These are phyloP conservation scores for Anoncus sp. DNA, from an alignment of 2,888 invertebrate genomes.

Conservation along the genomic window DNA sequence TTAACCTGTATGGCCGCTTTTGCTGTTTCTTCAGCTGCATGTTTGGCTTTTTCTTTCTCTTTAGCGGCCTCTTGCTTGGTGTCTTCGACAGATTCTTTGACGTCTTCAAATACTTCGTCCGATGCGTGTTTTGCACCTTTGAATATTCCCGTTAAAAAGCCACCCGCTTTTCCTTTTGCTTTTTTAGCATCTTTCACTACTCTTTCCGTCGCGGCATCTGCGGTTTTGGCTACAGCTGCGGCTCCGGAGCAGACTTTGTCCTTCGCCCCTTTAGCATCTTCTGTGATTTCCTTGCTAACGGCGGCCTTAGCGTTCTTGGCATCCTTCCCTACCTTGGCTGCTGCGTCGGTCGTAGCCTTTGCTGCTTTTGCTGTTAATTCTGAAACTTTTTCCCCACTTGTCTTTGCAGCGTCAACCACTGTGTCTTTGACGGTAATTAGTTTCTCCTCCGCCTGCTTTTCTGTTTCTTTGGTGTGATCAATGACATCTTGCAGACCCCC, in stretches of 20 bases:
- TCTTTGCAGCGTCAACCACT: slow-evolving; percentile 71
- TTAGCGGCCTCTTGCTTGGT: slow-evolving; percentile 45
- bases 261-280: slow-evolving; percentile 51
- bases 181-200: slow-evolving; percentile 65
- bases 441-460: slow-evolving; percentile 42
- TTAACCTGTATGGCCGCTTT: slow-evolving; percentile 40
- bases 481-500: slow-evolving; percentile 48
- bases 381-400: slow-evolving; percentile 71
- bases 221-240: slow-evolving; percentile 53
- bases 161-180: slow-evolving; percentile 68
- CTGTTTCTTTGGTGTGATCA: slow-evolving; percentile 37
- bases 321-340: slow-evolving; percentile 48
- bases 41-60: slow-evolving; percentile 57
- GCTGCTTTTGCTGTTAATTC: slow-evolving; percentile 49
- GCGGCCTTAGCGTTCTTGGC: slow-evolving; percentile 61
- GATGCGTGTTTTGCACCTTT: slow-evolving; percentile 67
- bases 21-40: slow-evolving; percentile 30
- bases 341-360: slow-evolving; percentile 72
- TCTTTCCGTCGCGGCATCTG: slow-evolving; percentile 58
- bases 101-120: slow-evolving; percentile 67
- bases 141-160: slow-evolving; percentile 71
- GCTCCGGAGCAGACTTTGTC: slow-evolving; percentile 60
- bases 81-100: slow-evolving; percentile 57
- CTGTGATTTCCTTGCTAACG: slow-evolving; percentile 64
- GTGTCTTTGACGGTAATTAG: slow-evolving; percentile 79